These are phyloP conservation scores for Caerostris extrusa DNA, from an alignment of 1,140 invertebrate species.

Conservation along the genomic window DNA sequence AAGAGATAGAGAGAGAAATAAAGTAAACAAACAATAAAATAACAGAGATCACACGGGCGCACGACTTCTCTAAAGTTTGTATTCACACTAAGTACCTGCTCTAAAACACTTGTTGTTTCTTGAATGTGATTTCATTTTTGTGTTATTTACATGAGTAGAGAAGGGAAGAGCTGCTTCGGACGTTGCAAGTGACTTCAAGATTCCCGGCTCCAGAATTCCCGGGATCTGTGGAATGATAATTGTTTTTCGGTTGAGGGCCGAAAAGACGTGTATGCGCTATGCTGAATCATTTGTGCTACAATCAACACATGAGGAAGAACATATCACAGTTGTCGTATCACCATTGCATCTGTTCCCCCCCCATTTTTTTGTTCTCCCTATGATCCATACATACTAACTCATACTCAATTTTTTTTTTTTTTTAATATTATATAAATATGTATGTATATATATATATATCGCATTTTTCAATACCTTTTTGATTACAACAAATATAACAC, in stretches of 20 bases:
- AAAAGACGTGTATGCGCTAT: conserved; percentile 69
- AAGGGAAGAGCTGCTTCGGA: conserved; percentile 64
- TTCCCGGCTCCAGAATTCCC: conserved; percentile 57
- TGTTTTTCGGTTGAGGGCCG: conserved; percentile 55
- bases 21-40: conserved; percentile 74
- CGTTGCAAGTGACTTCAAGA: conserved; percentile 64
- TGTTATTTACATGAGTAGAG: conserved; percentile 66
- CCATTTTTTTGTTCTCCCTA: conserved; percentile 75
- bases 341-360: conserved; percentile 77
- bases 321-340: conserved; percentile 78
- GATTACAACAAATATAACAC: conserved; percentile 61
- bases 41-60: conserved; percentile 72
- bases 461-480: conserved; percentile 53
- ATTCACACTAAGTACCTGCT: conserved; percentile 76
- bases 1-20: conserved; percentile 59
- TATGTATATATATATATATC: conserved; percentile 62
- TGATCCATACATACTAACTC: conserved; percentile 71
- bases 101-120: conserved; percentile 71
- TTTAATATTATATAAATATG: conserved; percentile 60
- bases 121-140: conserved; percentile 56
- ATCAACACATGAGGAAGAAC: conserved; percentile 77
- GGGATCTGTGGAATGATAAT: conserved; percentile 75
- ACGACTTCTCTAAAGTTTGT: conserved; percentile 67
- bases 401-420: conserved; percentile 54
- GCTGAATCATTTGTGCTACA: conserved; percentile 76